Conservation (phyloP, 2,797 vertebrate species). For the Hybognathus amarus region DNA sequence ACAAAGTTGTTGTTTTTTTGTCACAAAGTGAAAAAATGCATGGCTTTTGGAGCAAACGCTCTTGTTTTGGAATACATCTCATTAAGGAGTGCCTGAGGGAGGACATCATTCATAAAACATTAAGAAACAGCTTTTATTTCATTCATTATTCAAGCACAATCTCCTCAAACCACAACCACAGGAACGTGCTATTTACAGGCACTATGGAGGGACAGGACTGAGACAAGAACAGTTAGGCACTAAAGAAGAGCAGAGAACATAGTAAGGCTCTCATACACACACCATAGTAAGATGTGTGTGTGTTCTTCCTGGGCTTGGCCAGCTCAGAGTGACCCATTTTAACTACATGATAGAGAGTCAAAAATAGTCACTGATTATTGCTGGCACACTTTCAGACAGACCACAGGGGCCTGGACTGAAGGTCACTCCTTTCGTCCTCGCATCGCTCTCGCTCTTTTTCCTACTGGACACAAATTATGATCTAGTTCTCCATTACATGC, state of each 20-base stretch:
- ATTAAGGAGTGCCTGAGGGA: slow-evolving; percentile 45
- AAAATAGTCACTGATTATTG: slow-evolving; percentile 83
- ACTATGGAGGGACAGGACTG: background rate
- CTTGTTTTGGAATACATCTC: slow-evolving; percentile 34
- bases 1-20: background rate
- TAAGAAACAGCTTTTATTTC: slow-evolving; percentile 68
- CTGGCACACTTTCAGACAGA: slow-evolving; percentile 68
- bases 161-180: slow-evolving; percentile 58
- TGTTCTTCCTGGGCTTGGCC: slow-evolving; percentile 60
- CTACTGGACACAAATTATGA: slow-evolving; percentile 54
- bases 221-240: slow-evolving; percentile 6
- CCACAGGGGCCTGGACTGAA: slow-evolving; percentile 66
- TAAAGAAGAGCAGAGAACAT: background rate
- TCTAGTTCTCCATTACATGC: slow-evolving; percentile 56
- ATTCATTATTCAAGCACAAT: slow-evolving; percentile 70
- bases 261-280: background rate
- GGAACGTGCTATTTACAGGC: background rate
- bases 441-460: slow-evolving; percentile 15
- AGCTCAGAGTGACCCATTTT: slow-evolving; percentile 75
- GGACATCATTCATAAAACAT: slow-evolving; percentile 73
- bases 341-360: slow-evolving; percentile 75
- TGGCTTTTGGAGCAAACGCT: slow-evolving; percentile 22
- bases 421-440: slow-evolving; percentile 65
- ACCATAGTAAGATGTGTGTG: too few species aligned
- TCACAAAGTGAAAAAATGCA: slow-evolving; percentile 13